Evolutionary conservation across 2,888 invertebrate genomes (phyloP), one percentile per base, ranked within the genome.

Genomic region (Eutolmus rufibarbis): DNA sequence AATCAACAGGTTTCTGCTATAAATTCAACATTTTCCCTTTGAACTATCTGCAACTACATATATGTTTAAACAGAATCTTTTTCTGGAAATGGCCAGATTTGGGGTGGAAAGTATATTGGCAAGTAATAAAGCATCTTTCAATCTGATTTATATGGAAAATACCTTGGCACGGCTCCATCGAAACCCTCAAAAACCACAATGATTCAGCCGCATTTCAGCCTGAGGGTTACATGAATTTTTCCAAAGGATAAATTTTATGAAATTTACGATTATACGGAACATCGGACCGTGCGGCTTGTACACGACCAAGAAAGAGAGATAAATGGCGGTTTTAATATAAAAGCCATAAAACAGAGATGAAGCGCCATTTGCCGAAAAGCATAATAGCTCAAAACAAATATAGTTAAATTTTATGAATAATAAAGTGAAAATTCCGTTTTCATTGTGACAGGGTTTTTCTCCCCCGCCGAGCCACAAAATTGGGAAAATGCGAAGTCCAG

Each of bases 331-430:
- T 46, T 46, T 46, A 79, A 79, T 46, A 79, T 79, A 79, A 79
- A 76, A 46, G 51, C 23, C 51, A 28, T 79, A 79, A 79, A 79
- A 79, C 19, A 79, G 37, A 79, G 40, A 79, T 46, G 43, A 46
- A 79, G 46, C 28, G 79, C 46, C 16, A 79, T 79, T 79, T 46
- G 28, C 40, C 43, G 28, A 46, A 79, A 79, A 79, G 43, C 28
- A 46, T 51, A 79, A 79, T 79, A 46, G 28, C 40, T 40, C 56
- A 28, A 16, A 82, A 57, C 57, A 57, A 82, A 82, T 56, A 34
- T 14, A 82, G 82, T 34, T 82, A 82, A 82, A 82, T 82, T 82
- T 82, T 56, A 82, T 51, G 82, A 82, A 82, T 82, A 82, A 82
- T 82, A 82, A 82, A 82, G 82, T 82, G 82, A 82, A 82, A 82